These are phyloP conservation scores for Colius striatus DNA, from an alignment of 2,113 vertebrate genomes.

Conservation along the genomic window DNA sequence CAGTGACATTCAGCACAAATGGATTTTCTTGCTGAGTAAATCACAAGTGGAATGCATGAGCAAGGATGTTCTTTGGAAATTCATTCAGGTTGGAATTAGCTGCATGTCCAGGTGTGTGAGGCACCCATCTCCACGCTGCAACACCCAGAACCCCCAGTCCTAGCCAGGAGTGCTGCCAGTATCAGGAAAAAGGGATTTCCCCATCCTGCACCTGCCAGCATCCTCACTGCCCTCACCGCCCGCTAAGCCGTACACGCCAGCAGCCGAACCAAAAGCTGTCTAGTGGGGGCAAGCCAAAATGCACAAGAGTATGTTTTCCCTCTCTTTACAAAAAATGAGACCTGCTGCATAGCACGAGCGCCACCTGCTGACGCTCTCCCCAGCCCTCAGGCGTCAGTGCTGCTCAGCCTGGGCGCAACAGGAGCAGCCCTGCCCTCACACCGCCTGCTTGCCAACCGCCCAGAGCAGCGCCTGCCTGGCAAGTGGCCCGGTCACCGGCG, in stretches of 20 bases:
- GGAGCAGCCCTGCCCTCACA: too few relatives aligned
- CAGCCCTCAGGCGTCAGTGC: rapidly evolving
- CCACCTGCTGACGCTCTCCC: conserved; percentile 1
- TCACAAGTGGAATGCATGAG: rapidly evolving
- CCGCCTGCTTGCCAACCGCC: too few relatives aligned
- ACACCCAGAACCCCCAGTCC: not conserved
- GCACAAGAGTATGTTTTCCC: rapidly evolving
- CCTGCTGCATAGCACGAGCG: not conserved
- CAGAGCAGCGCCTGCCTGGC: too few relatives aligned
- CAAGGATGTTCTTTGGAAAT: not conserved
- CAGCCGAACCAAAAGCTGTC: not conserved
- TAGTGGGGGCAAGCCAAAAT: rapidly evolving
- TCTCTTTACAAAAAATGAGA: not conserved
- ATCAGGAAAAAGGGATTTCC: rapidly evolving
- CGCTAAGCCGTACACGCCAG: rapidly evolving
- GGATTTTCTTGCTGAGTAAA: not conserved
- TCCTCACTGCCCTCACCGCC: not conserved
- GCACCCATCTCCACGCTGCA: rapidly evolving
- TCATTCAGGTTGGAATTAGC: not conserved
- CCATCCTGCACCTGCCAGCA: rapidly evolving
- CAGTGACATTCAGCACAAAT: rapidly evolving
- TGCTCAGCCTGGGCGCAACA: rapidly evolving
- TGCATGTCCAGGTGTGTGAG: rapidly evolving
- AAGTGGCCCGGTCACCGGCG: too few relatives aligned
- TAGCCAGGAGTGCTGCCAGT: not conserved